Percentiles rank a stretch among this genome's conserved stretches.
Evolutionary conservation across 2,888 invertebrate species (phyloP).

Genomic region (Ophraella communa): DNA sequence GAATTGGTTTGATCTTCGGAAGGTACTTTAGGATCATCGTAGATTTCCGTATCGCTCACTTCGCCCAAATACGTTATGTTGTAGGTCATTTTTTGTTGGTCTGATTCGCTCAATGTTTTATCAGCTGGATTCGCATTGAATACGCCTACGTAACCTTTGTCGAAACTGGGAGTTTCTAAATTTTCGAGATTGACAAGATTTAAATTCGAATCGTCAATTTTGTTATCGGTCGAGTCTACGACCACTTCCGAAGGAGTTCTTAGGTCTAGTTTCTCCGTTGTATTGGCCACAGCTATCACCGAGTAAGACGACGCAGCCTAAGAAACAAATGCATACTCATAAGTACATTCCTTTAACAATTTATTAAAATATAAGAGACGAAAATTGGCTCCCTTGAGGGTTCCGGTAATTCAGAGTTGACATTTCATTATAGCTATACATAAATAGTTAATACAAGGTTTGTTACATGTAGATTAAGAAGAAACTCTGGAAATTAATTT

Average conservation of each 20-base stretch:
- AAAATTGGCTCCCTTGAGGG: too few relatives aligned
- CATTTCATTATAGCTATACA: too few relatives aligned
- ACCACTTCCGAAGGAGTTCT: conserved; percentile 30
- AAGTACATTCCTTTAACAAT: too few relatives aligned
- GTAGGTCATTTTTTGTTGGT: conserved; percentile 28
- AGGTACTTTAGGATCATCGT: conserved; percentile 14
- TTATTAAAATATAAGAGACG: too few relatives aligned
- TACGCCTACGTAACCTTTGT: conserved; percentile 38
- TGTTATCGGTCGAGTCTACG: conserved; percentile 31
- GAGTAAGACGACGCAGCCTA: conserved; percentile 30
- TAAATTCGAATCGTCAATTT: conserved; percentile 32
- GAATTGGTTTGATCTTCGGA: conserved; percentile 4
- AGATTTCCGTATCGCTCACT: conserved; percentile 31
- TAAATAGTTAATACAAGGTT: too few relatives aligned
- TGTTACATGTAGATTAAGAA: too few relatives aligned
- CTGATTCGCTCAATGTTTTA: conserved; percentile 37
- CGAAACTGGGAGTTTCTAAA: conserved; percentile 25
- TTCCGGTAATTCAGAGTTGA: too few relatives aligned
- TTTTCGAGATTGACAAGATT: conserved; percentile 41
- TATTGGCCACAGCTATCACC: conserved; percentile 36
- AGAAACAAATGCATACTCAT: background rate
- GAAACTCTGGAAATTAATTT: too few relatives aligned
- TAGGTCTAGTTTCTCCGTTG: conserved; percentile 38
- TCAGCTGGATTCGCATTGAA: conserved; percentile 43
- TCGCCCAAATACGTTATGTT: conserved; percentile 33